Evolutionary conservation across 2,113 vertebrate species (phyloP).

Genomic region (Fukomys damarensis): DNA sequence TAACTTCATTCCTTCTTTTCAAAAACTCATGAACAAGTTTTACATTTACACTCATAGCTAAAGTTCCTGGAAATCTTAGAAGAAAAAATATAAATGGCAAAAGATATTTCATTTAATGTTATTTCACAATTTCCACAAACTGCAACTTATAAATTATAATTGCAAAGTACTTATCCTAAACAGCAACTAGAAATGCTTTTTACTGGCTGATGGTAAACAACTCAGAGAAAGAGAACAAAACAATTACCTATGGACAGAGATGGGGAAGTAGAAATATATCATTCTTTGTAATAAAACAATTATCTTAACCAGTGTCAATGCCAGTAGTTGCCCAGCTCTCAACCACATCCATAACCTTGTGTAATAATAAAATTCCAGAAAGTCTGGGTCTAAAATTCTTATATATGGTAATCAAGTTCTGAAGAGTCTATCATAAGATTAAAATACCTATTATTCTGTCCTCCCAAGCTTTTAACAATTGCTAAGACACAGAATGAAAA

Average conservation of each 20-base stretch:
- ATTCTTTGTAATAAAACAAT: background rate
- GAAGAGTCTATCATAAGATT: background rate
- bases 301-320: background rate
- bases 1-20: conserved; percentile 35
- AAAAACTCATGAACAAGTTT: conserved; percentile 30
- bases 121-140: background rate
- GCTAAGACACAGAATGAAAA: conserved; percentile 14
- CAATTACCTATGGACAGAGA: background rate
- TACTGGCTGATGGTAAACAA: background rate
- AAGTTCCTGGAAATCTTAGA: background rate
- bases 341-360: background rate
- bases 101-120: background rate
- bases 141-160: background rate
- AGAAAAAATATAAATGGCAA: conserved; percentile 38
- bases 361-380: background rate
- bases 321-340: background rate
- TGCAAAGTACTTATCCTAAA: conserved; percentile 16
- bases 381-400: background rate
- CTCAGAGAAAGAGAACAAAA: background rate
- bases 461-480: conserved; percentile 31
- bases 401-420: background rate
- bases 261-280: background rate
- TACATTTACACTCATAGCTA: background rate
- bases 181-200: background rate
- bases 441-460: background rate